Evolutionary conservation across 2,797 vertebrate species (phyloP).

Genomic region (Spatula versicolor): DNA sequence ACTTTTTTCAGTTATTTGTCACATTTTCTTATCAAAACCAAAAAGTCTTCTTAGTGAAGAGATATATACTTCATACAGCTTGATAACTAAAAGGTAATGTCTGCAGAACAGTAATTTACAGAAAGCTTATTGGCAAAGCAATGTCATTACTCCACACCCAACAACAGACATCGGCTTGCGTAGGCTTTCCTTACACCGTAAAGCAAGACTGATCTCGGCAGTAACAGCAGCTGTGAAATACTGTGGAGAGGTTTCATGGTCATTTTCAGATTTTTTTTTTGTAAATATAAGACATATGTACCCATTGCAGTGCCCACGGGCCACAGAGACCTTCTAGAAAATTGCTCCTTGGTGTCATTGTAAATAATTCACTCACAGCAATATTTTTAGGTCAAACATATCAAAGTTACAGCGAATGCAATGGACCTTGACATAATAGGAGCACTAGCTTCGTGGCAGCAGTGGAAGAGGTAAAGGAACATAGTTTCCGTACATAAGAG

Average conservation of each 20-base stretch:
- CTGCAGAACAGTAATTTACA: background rate
- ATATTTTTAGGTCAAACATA: conserved; percentile 51
- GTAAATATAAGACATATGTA: background rate
- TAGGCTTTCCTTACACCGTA: background rate
- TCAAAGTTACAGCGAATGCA: background rate
- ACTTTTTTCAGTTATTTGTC: background rate
- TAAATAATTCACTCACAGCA: conserved; percentile 44
- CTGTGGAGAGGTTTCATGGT: background rate
- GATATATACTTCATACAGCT: background rate
- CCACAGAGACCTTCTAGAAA: background rate
- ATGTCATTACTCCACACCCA: background rate
- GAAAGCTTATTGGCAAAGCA: background rate
- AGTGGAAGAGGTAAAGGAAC: background rate
- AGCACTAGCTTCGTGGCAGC: background rate
- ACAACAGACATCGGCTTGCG: background rate
- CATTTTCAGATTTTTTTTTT: background rate
- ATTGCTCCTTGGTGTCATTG: background rate
- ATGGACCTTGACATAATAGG: conserved; percentile 44
- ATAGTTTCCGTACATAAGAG: background rate
- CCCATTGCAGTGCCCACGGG: background rate
- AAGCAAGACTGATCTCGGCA: background rate
- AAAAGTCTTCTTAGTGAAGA: background rate
- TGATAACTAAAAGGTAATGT: background rate
- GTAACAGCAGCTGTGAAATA: background rate
- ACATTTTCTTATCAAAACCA: background rate